Evolutionary conservation across 2,888 invertebrate genomes (phyloP).

Genomic region (Erannis defoliaria): DNA sequence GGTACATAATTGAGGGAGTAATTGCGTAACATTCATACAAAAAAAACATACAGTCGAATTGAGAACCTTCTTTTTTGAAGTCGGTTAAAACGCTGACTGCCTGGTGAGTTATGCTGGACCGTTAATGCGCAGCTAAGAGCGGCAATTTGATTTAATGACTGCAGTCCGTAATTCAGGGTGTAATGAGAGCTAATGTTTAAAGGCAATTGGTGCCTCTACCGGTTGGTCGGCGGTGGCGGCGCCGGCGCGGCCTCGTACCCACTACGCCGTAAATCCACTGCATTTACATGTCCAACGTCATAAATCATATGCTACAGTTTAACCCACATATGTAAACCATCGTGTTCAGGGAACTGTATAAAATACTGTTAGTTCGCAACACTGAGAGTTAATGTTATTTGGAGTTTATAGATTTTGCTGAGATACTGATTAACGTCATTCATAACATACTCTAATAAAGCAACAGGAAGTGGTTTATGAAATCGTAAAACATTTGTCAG

Average conservation of each 20-base stretch:
- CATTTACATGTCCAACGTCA: constrained; percentile 56
- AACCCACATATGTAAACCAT: constrained; percentile 48
- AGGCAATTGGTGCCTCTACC: constrained; percentile 44
- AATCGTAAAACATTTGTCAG: constrained; percentile 20
- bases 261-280: constrained; percentile 58
- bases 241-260: constrained; percentile 53
- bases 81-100: too few species aligned
- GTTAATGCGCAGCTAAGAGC: constrained; percentile 63
- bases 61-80: too few species aligned
- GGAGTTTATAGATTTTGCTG: constrained; percentile 13
- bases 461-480: constrained; percentile 31
- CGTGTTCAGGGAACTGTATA: constrained; percentile 39
- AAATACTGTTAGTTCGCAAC: constrained; percentile 27
- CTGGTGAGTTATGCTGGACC: constrained; percentile 56
- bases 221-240: constrained; percentile 37
- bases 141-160: constrained; percentile 69
- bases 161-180: constrained; percentile 46
- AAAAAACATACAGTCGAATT: too few species aligned
- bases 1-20: too few species aligned
- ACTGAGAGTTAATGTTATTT: constrained; percentile 15
- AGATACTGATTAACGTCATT: constrained; percentile 22
- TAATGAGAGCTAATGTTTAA: constrained; percentile 62
- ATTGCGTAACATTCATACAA: too few species aligned
- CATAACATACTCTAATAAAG: constrained; percentile 19
- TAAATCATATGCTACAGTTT: constrained; percentile 54